A percentile compares a stretch with the other conserved stretches of the same genome.
Evolutionary conservation across 2,113 vertebrate genomes (phyloP).

Genomic region (Tyto alba): DNA sequence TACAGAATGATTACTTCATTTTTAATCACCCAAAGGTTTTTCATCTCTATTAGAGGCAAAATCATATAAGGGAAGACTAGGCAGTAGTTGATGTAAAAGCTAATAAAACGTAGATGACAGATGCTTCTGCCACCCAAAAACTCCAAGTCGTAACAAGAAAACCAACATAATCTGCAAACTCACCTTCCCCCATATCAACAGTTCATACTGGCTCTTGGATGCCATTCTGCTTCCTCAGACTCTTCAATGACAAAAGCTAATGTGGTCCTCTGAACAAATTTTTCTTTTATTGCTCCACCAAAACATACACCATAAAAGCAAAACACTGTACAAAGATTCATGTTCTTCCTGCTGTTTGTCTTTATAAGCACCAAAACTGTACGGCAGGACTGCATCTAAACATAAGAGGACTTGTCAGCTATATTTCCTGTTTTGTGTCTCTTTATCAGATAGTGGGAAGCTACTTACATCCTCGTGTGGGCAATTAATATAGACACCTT

Average conservation of each 20-base stretch:
- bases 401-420: background rate
- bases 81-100: background rate
- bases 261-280: background rate
- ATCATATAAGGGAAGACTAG: background rate
- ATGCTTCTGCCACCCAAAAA: background rate
- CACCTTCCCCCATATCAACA: background rate
- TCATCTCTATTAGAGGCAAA: background rate
- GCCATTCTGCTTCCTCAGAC: background rate
- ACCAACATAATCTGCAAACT: background rate
- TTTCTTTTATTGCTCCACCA: background rate
- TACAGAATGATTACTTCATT: background rate
- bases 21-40: background rate
- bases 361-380: background rate
- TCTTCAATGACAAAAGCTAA: background rate
- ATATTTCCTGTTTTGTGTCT: background rate
- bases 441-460: background rate
- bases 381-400: background rate
- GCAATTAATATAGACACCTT: background rate
- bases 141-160: background rate
- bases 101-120: background rate
- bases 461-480: background rate
- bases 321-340: background rate
- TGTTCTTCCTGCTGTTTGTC: background rate
- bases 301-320: background rate
- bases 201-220: background rate